phyloP scores from a whole-genome alignment of 2,113 vertebrate species.

The Neogale vison region DNA sequence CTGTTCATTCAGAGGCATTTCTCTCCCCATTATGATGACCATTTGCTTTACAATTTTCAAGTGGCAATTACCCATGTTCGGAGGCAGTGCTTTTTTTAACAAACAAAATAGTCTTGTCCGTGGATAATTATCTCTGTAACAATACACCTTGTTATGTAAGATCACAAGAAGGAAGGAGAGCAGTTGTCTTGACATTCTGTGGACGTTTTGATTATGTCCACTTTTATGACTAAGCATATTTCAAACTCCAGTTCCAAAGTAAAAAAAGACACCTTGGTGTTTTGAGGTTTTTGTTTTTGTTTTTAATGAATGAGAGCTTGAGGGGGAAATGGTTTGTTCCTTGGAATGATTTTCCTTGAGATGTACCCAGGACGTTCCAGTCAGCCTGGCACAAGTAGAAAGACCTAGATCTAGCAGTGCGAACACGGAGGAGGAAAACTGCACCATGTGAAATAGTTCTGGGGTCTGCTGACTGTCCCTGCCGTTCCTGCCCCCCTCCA shows the following conservation, averaged over 20 bases:
- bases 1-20: accelerated
- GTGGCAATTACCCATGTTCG: neutral
- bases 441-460: accelerated
- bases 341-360: neutral
- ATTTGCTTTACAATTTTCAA: neutral
- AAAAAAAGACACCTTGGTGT: neutral
- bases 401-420: neutral
- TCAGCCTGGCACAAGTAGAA: neutral
- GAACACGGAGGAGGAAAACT: neutral
- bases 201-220: neutral
- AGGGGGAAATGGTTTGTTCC: neutral
- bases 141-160: neutral
- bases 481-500: neutral
- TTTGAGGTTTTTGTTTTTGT: neutral
- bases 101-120: neutral
- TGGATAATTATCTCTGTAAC: neutral
- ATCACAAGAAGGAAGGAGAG: neutral
- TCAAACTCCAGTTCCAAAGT: neutral
- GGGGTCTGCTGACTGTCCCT: neutral
- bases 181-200: too few species aligned
- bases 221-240: neutral
- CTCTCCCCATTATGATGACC: neutral
- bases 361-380: accelerated
- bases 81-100: neutral
- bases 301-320: neutral